Base-by-base conservation (phyloP, 2,888 invertebrate species). In the Ophion ellenae region DNA sequence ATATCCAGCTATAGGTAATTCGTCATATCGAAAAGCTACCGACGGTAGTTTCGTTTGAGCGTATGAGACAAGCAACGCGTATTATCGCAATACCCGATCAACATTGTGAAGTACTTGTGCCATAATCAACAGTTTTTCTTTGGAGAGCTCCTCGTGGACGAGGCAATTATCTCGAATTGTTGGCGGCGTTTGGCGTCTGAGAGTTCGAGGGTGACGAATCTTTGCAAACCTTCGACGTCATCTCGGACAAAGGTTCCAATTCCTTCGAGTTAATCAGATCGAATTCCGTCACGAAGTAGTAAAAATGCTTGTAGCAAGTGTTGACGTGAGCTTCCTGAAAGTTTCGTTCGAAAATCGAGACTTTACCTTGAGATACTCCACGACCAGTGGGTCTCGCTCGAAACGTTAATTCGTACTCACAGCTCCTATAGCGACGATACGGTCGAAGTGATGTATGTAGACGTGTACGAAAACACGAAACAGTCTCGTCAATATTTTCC, bases 291-390 rank as follows among this genome's bases (percentile, higher is more conserved):
- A 98, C 97, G 94, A 99, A 98, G 93, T 97, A 98, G 93, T 97
- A 98, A 94, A 98, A 98, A 94, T 98, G 98, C 93, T 98, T 98
- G 95, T 98, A 98, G 93, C 98, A 98, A 0, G 98, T 98, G 94
- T 98, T 98, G 0, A 98, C 97, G 92, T 98, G 98, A 24, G 98
- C 98, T 94, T 98, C 98, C 97, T 97, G 93, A 63, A 95, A 94
- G 82, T 66, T 71, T 40, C 77, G 36, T 59, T 36, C 2, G 14
- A 17, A 14, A 28, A 11, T 17, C 40, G 61, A 14, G 0, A 61
- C 20, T 74, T 20, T 24, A 5, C 11, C 59, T n/a, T 28, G 17
- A 7, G 10, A 17, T 2, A 32, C 59, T 10, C 20, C 24, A 11
- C 40, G 6, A 45, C 40, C 6, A 20, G 6, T 45, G 32, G 11